Evolutionary conservation across 2,113 vertebrate species (phyloP).

Genomic region (Irena cyanogastra): DNA sequence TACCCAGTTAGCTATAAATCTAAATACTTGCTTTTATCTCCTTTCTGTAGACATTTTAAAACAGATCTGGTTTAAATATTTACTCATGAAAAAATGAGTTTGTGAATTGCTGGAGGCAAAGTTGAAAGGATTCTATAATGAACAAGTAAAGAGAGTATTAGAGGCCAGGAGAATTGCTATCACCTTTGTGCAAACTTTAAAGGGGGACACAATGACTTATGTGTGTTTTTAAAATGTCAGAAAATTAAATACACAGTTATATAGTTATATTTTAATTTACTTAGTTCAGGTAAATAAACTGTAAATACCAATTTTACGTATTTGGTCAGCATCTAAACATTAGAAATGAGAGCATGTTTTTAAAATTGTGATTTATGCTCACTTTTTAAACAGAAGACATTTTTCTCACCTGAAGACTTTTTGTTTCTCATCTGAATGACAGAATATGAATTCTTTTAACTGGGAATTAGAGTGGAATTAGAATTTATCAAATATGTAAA

Average conservation of each 20-base stretch:
- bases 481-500: neutral
- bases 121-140: constrained; percentile 67
- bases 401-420: neutral
- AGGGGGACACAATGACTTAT: constrained; percentile 28
- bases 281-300: constrained; percentile 34
- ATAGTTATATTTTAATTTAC: constrained; percentile 29
- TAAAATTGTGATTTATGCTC: neutral
- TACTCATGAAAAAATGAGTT: constrained; percentile 64
- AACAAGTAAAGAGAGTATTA: constrained; percentile 52
- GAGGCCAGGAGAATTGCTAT: constrained; percentile 13
- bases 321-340: neutral
- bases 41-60: constrained; percentile 64
- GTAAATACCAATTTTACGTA: neutral
- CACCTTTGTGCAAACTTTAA: constrained; percentile 42
- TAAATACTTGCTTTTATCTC: constrained; percentile 66
- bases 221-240: constrained; percentile 24
- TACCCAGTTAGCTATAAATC: constrained; percentile 67
- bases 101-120: constrained; percentile 61
- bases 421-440: neutral
- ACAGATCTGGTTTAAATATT: constrained; percentile 74
- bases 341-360: neutral
- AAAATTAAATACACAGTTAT: constrained; percentile 31
- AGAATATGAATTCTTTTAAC: neutral
- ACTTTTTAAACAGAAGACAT: neutral
- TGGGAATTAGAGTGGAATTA: neutral